These are phyloP conservation scores for Pollicipes pollicipes DNA, from an alignment of 1,140 invertebrate species.

Conservation along the genomic window DNA sequence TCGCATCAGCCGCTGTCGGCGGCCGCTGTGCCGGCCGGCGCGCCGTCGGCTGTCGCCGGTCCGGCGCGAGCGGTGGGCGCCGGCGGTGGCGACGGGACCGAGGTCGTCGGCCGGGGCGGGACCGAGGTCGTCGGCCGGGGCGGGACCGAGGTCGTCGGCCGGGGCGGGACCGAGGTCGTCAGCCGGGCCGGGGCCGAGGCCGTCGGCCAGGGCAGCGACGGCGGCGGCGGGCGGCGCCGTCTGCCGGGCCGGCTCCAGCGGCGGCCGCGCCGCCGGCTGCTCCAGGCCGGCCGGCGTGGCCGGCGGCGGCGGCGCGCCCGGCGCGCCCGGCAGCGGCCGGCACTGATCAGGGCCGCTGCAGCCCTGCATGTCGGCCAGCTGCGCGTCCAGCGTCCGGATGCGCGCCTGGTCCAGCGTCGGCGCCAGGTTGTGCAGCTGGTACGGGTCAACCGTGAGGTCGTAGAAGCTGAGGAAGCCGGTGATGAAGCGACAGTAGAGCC, in stretches of 20 bases:
- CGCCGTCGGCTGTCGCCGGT: no score
- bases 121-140: no score
- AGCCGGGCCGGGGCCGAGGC: no score
- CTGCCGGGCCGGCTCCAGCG: neutral
- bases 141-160: no score
- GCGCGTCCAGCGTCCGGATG: neutral
- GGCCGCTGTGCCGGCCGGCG: no score
- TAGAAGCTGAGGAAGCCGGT: slow-evolving; percentile 88
- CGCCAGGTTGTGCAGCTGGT: slow-evolving; percentile 27
- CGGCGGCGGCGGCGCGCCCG: neutral
- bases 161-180: no score
- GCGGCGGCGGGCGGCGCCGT: no score
- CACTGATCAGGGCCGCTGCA: neutral
- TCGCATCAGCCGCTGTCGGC: no score
- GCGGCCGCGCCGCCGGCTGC: neutral
- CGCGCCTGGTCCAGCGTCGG: neutral
- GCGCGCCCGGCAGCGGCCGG: neutral
- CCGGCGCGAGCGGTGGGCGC: no score
- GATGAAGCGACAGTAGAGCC: slow-evolving; percentile 94
- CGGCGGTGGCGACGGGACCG: no score
- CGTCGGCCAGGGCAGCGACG: no score
- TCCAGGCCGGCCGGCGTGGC: neutral
- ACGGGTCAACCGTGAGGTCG: slow-evolving; percentile 50
- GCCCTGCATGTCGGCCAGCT: neutral
- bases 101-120: no score